Evolutionary conservation across 1,140 invertebrate species (phyloP), one percentile per base, ranked within the genome.

Genomic region (Linepithema humile): DNA sequence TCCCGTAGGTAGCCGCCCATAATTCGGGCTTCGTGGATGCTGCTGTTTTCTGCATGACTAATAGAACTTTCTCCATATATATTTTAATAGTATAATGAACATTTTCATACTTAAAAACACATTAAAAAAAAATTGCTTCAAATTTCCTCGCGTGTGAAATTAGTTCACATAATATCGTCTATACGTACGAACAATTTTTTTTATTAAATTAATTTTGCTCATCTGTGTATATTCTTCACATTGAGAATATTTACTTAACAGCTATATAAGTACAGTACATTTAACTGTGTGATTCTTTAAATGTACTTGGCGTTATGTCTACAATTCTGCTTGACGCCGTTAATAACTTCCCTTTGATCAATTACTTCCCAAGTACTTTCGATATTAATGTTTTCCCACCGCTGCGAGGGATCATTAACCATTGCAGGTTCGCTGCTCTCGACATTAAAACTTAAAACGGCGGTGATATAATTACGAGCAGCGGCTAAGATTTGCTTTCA

Each of bases 331-430:
- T 32, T 77, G 74, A 82, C 87, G 86, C 87, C 70, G 86, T 87
- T 82, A 88, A 88, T 65, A 43, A 84, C 82, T 85, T 83, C 67
- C 62, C 86, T 89, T 89, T 89, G 86, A 89, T 89, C 86, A 80
- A 80, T 80, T 85, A 80, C 78, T 69, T 43, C 59, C 48, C 45
- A 48, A 84, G 84, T 74, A 83, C 86, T 89, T 84, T 78, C 57
- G 83, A 55, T 84, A 77, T 88, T 85, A 83, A 89, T 88, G 67
- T 88, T 89, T 83, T 85, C 60, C 85, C 87, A 82, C 86, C 32
- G 85, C 73, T 84, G 60, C 84, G 84, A 85, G 84, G 73, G 86
- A 89, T 89, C 86, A 89, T 89, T 89, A 89, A 89, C 87, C 87
- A 64, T 75, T 67, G 53, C 86, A 83, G 84, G 65, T 70, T 85